phyloP scores from a whole-genome alignment of 92 coral and sea anemone species.

The Epizoanthus stellaris region DNA sequence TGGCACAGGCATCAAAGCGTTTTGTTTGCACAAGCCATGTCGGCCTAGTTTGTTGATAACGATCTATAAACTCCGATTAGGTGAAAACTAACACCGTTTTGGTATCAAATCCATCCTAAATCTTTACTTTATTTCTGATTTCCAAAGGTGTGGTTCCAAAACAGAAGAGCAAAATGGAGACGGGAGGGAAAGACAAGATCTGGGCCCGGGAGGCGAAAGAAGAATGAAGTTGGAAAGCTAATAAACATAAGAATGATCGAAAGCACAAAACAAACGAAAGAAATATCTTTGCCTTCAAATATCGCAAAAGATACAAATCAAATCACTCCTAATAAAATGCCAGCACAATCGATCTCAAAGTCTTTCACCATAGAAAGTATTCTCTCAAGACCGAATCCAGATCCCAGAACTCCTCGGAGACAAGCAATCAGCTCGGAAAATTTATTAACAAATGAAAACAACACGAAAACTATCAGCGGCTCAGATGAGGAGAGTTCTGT shows the following conservation, averaged over 20 bases:
- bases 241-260: slow-evolving; percentile 26
- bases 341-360: slow-evolving; percentile 5
- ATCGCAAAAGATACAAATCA: background rate
- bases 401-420: background rate
- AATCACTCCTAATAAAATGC: background rate
- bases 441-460: background rate
- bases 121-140: slow-evolving; percentile 7
- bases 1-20: slow-evolving; percentile 14
- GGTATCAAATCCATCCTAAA: background rate
- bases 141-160: slow-evolving; percentile 96
- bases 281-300: background rate
- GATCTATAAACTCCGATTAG: slow-evolving; percentile 20
- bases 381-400: slow-evolving; percentile 74
- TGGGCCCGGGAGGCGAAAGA: slow-evolving; percentile 90
- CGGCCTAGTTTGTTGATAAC: slow-evolving; percentile 27
- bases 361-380: slow-evolving; percentile 86
- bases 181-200: slow-evolving; percentile 94
- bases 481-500: background rate
- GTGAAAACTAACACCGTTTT: background rate
- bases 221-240: slow-evolving; percentile 80
- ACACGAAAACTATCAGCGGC: background rate
- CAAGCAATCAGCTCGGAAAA: background rate
- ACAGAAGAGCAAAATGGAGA: slow-evolving; percentile 91
- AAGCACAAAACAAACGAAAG: slow-evolving; percentile 1
- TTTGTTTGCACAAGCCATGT: slow-evolving; percentile 27